phyloP scores from a whole-genome alignment of 2,113 vertebrate genomes.

The Ailuropoda melanoleuca region DNA sequence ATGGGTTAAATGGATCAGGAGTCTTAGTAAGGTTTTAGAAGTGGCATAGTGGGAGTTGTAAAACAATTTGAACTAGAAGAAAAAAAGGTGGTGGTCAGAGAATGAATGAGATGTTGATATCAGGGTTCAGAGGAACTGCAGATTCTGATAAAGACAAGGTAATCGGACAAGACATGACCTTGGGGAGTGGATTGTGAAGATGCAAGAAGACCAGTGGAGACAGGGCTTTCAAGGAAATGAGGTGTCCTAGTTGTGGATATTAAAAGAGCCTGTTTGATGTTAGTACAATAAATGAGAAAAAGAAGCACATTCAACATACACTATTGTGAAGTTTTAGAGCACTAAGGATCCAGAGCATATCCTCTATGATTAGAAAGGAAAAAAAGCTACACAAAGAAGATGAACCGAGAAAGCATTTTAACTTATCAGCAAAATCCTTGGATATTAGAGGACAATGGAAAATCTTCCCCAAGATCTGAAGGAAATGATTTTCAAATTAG shows the following conservation, averaged over 20 bases:
- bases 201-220: background rate
- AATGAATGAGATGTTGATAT: background rate
- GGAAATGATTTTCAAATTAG: slow-evolving; percentile 6
- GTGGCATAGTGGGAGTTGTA: background rate
- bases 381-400: background rate
- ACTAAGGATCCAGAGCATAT: background rate
- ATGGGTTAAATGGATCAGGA: background rate
- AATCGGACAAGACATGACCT: background rate
- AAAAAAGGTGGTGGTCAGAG: background rate
- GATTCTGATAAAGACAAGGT: background rate
- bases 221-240: background rate
- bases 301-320: background rate
- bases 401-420: background rate
- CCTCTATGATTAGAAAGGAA: background rate
- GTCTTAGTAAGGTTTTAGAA: background rate
- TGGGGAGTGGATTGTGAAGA: background rate
- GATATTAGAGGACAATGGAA: background rate
- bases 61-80: background rate
- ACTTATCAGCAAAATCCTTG: background rate
- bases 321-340: background rate
- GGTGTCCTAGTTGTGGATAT: background rate
- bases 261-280: background rate
- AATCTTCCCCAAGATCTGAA: background rate
- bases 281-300: background rate
- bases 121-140: background rate